Percentiles rank a stretch among this genome's conserved stretches.
Evolutionary conservation across 2,797 vertebrate species (phyloP).

Genomic region (Sebastes minor): DNA sequence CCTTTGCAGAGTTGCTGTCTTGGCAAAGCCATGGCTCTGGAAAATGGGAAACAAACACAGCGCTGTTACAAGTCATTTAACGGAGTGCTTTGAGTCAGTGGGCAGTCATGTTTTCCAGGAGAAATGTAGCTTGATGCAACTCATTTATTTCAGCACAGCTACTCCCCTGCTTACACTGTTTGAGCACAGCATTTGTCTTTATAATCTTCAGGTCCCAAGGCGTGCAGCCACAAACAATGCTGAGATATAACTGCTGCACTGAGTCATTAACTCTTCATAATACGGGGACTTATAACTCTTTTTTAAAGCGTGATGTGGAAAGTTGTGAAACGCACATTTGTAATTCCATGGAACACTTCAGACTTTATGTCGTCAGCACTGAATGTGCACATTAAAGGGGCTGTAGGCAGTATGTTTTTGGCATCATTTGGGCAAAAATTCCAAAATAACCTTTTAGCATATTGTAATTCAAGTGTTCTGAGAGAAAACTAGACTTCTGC

Average conservation of each 20-base stretch:
- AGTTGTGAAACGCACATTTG: neutral
- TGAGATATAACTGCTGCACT: neutral
- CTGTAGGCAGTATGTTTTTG: too few relatives aligned
- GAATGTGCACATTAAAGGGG: neutral
- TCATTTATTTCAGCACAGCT: constrained; percentile 50
- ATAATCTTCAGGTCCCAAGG: constrained; percentile 37
- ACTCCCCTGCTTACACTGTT: constrained; percentile 26
- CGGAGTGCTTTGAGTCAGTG: constrained; percentile 36
- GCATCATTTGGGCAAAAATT: too few relatives aligned
- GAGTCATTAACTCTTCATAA: constrained; percentile 8
- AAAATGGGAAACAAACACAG: constrained; percentile 55
- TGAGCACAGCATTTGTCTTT: constrained; percentile 45
- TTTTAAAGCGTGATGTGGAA: neutral
- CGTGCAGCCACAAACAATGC: constrained; percentile 6
- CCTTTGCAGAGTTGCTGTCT: constrained; percentile 23
- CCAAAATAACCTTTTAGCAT: too few relatives aligned
- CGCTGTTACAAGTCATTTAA: constrained; percentile 59
- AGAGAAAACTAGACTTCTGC: too few relatives aligned
- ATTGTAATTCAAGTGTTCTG: too few relatives aligned
- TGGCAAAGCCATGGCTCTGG: constrained; percentile 51
- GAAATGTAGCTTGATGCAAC: constrained; percentile 33
- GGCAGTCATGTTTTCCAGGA: constrained; percentile 62
- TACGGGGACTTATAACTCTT: neutral
- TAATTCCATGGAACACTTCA: neutral
- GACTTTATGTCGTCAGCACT: neutral